A percentile compares a stretch with the other conserved stretches of the same genome.
These are phyloP conservation scores for Gonocerus acuteangulatus DNA, from an alignment of 2,888 invertebrate species.

Conservation along the genomic window DNA sequence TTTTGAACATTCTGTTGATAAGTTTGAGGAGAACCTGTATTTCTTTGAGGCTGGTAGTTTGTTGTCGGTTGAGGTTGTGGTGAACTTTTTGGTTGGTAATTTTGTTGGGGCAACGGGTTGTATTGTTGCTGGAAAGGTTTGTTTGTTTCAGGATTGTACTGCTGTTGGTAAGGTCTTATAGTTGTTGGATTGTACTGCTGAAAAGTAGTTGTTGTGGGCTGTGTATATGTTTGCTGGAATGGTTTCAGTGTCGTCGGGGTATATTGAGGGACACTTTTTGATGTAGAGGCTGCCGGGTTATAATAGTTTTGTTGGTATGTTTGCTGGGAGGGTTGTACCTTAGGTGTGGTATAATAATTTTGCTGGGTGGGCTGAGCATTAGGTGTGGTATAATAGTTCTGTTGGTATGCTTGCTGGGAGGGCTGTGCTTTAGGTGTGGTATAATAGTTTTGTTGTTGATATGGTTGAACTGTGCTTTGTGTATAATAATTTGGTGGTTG, in stretches of 20 bases:
- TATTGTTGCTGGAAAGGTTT: constrained; percentile 21
- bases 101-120: constrained; percentile 8
- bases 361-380: constrained; percentile 7
- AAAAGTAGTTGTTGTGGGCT: constrained; percentile 5
- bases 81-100: constrained; percentile 12
- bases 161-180: constrained; percentile 15
- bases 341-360: constrained; percentile 19
- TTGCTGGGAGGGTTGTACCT: constrained; percentile 9
- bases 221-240: constrained; percentile 20
- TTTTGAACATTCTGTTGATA: constrained; percentile 16
- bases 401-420: background rate
- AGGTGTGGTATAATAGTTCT: constrained; percentile 23
- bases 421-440: constrained; percentile 23
- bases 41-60: constrained; percentile 43
- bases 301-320: constrained; percentile 19
- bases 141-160: constrained; percentile 23
- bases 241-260: constrained; percentile 22
- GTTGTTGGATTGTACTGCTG: constrained; percentile 27
- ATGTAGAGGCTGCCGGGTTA: constrained; percentile 2
- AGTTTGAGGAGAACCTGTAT: constrained; percentile 11
- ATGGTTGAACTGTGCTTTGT: constrained; percentile 12
- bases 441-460: constrained; percentile 13
- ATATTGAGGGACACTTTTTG: constrained; percentile 2
- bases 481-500: constrained; percentile 16
- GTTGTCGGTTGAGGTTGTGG: constrained; percentile 17